A percentile compares a stretch with the other conserved stretches of the same genome.
Evolutionary conservation across 2,888 invertebrate species (phyloP).

Genomic region (Ophion ellenae): DNA sequence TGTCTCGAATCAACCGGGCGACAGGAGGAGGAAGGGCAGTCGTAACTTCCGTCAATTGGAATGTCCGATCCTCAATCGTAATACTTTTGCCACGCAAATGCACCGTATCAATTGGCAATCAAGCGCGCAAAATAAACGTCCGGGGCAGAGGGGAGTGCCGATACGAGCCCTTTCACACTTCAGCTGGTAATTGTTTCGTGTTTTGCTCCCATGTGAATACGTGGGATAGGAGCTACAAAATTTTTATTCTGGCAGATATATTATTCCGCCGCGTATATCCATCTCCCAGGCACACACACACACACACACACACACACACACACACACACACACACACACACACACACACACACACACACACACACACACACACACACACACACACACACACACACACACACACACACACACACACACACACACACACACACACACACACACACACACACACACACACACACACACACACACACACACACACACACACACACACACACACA

Average conservation of each 20-base stretch:
- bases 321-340: too few relatives aligned
- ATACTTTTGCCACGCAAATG: not conserved
- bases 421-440: too few relatives aligned
- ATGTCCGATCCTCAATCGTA: not conserved
- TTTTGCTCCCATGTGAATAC: not conserved
- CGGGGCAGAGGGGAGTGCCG: not conserved
- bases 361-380: too few relatives aligned
- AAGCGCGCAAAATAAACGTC: not conserved
- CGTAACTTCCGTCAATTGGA: not conserved
- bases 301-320: too few relatives aligned
- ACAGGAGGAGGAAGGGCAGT: too few relatives aligned
- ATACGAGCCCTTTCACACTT: not conserved
- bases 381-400: too few relatives aligned
- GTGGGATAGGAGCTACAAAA: not conserved
- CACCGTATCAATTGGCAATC: constrained; percentile 1
- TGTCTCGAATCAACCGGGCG: not conserved
- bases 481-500: too few relatives aligned
- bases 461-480: too few relatives aligned
- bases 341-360: too few relatives aligned
- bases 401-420: too few relatives aligned
- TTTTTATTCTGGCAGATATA: not conserved
- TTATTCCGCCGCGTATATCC: not conserved
- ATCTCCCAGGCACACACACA: not conserved
- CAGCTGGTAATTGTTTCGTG: not conserved
- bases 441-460: too few relatives aligned